phyloP scores from a whole-genome alignment of 2,797 vertebrate genomes.

The Linurgus olivaceus region DNA sequence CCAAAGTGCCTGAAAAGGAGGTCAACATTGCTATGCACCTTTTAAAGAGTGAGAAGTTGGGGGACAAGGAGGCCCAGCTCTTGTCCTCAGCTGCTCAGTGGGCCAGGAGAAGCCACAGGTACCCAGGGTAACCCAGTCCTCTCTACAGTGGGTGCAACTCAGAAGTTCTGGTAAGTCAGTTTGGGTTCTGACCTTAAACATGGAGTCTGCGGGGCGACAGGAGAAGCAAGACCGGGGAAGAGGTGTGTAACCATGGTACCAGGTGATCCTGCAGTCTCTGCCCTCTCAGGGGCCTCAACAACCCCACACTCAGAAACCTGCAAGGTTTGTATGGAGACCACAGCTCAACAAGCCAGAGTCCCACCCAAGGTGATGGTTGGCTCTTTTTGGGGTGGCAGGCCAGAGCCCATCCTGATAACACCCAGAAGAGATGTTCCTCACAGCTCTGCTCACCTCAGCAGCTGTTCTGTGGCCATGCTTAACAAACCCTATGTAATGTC shows the following conservation, averaged over 20 bases:
- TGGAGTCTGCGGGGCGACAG: neutral
- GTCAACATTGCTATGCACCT: neutral
- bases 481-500: neutral
- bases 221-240: neutral
- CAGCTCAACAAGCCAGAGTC: neutral
- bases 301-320: fast-evolving
- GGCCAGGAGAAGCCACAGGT: neutral
- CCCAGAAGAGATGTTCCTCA: neutral
- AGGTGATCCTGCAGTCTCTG: neutral
- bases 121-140: neutral
- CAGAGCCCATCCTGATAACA: neutral
- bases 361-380: neutral
- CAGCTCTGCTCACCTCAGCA: neutral
- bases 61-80: neutral
- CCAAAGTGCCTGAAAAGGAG: neutral
- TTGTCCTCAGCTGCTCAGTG: neutral
- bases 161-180: neutral
- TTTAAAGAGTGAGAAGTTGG: neutral
- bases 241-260: fast-evolving
- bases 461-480: neutral
- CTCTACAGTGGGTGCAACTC: neutral
- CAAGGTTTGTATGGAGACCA: neutral
- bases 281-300: neutral
- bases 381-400: neutral
- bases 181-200: neutral